Base-by-base conservation (phyloP, 2,113 vertebrate genomes). In the Poeciliopsis turrubarensis region DNA sequence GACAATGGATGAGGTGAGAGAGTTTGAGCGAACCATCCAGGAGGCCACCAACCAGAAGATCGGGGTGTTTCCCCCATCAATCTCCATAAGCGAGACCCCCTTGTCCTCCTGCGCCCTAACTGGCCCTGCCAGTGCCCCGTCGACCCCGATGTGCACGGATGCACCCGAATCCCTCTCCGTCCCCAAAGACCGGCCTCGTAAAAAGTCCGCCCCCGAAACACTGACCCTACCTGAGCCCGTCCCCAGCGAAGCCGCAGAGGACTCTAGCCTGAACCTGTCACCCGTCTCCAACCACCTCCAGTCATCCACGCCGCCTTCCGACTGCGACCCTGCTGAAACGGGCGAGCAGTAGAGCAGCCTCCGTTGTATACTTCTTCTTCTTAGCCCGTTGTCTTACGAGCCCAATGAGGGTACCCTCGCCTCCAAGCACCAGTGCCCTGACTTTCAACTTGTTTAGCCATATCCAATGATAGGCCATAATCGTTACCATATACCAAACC, bases 11-110 rank as follows among this genome's bases (percentile, higher is more conserved):
- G 97, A 99, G 90, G 98, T 99, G 82, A 96, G 98, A 90, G 97
- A 99, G 89, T 99, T 96, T 79, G 98, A 99, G 93, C 94, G 97
- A 88, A 92, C 96, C 90, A 99, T 97, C 95, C 98, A 99, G 95
- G 98, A 99, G 95, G 98, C 97, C 78, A 99, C 98, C 89, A 99
- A 99, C 94, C 94, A 97, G 95, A 99, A 99, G 94, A 97, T 99
- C 0, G 98, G 98, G 89, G 85, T 96, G 44, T 96, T 99, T 86
- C 97, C 98, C 29, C 98, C 98, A 0, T 95, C 96, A 0, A 97
- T 99, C 92, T 96, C 97, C 65, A 98, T 99, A 94, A 97, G 94
- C 15, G 94, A 96, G 86, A 96, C 94, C 7, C 90, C 96, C 82
- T 94, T 97, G 89, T 96, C 97, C 78, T 95, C 96, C 44, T 96